phyloP scores from a whole-genome alignment of 1,140 invertebrate genomes.

The Melitaea cinxia region DNA sequence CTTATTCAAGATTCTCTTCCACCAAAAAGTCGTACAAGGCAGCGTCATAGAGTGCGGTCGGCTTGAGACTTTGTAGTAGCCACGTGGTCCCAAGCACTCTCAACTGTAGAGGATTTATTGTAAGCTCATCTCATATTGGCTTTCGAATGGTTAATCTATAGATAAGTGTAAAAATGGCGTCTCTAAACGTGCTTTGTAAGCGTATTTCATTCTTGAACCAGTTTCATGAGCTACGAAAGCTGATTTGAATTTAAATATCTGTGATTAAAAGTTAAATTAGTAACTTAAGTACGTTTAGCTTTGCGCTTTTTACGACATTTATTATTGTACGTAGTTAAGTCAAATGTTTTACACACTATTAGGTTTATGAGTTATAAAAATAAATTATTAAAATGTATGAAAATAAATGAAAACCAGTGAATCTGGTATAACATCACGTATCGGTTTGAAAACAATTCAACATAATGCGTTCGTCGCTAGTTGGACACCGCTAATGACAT shows the following conservation, averaged over 20 bases:
- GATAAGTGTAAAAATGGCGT: constrained; percentile 7
- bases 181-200: background rate
- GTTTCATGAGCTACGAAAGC: no score
- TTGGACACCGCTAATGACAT: background rate
- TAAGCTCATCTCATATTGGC: constrained; percentile 1
- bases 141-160: constrained; percentile 5
- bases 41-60: background rate
- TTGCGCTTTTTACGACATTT: no score
- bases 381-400: no score
- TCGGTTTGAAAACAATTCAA: constrained; percentile 3
- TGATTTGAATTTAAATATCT: no score
- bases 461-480: background rate
- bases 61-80: background rate
- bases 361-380: no score
- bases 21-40: background rate
- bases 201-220: background rate
- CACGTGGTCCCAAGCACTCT: constrained; percentile 1
- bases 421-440: no score
- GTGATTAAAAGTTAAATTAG: no score
- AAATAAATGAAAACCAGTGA: no score
- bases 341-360: no score
- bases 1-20: background rate
- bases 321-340: no score
- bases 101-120: background rate
- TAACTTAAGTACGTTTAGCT: no score